phyloP scores from a whole-genome alignment of 2,888 invertebrate species.

The Cheilosia urbana region DNA sequence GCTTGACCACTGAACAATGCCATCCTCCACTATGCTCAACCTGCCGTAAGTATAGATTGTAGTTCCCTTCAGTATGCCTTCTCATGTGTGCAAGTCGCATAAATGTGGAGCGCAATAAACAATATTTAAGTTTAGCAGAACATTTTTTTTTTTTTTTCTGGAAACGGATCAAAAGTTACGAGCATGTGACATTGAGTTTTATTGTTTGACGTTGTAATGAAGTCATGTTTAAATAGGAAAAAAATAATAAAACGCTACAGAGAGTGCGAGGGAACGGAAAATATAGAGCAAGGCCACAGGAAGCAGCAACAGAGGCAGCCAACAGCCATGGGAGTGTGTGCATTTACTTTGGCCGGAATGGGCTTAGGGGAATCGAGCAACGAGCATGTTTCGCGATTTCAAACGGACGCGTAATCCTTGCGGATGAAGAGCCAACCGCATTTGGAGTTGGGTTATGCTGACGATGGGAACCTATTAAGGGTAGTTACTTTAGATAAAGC shows the following conservation, averaged over 20 bases:
- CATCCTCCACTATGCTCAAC: background rate
- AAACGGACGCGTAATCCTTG: conserved; percentile 52
- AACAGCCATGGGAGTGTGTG: conserved; percentile 5
- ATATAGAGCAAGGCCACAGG: conserved; percentile 66
- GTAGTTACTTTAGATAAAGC: conserved; percentile 24
- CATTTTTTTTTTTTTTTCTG: conserved; percentile 7
- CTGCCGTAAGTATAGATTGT: background rate
- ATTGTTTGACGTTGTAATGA: conserved; percentile 72
- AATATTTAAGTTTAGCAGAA: conserved; percentile 55
- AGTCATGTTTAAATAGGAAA: conserved; percentile 57
- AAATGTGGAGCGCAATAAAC: conserved; percentile 45
- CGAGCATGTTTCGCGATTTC: conserved; percentile 61
- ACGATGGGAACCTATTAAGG: conserved; percentile 19
- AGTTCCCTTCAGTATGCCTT: background rate
- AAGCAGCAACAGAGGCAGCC: conserved; percentile 31
- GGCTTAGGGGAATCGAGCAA: conserved; percentile 36
- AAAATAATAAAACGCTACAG: conserved; percentile 46
- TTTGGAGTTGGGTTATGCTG: conserved; percentile 37
- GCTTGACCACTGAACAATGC: background rate
- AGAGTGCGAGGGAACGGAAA: conserved; percentile 61
- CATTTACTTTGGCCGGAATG: conserved; percentile 62
- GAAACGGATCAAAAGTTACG: conserved; percentile 67
- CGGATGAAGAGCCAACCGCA: conserved; percentile 32
- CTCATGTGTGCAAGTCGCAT: conserved; percentile 10
- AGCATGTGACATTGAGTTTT: conserved; percentile 70